Evolutionary conservation across 2,113 vertebrate genomes (phyloP), one percentile per base, ranked within the genome.

Genomic region (Rhombomys opimus): DNA sequence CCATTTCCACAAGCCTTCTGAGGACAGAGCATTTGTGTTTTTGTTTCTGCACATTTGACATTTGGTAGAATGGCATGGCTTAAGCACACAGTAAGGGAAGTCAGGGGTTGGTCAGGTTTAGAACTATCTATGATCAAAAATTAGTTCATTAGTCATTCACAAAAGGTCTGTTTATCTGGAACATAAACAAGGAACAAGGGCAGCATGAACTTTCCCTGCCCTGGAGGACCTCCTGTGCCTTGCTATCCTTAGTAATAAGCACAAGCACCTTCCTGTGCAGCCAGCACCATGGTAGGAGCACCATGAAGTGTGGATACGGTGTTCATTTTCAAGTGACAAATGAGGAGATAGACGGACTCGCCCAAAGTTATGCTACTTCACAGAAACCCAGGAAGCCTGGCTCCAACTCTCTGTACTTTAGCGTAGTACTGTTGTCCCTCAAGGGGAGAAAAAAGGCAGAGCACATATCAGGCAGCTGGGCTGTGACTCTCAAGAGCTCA

Each of bases 381-480:
- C 9, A 23, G 54, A 27, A 88, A 75, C 54, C 0, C 5, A 88
- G 82, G 54, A 22, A 82, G 72, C 38, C 50, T 61, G 61, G 15
- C 5, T 50, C 18, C 20, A 0, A 52, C 25, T 23, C 27, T 32
- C 20, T 35, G 32, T 7, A 20, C 65, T 78, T 73, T 10, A 13
- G 14, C 11, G 22, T 35, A 72, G 15, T 41, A 35, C 2, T 12
- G 1, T 63, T 38, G 72, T 54, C 67, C 59, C 35, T 65, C 0
- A 0, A 75, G 41, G 30, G 12, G 72, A 76, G 70, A n/a, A 81
- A 41, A 90, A 52, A 50, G 63, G 87, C 57, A 67, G 30, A 70
- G 32, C 97, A 97, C 95, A 76, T 97, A 97, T 81, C 89, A 32
- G 65, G 68, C 97, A 98, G 97, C 94, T 98, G 98, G 65, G 35